Percentiles rank a stretch among this genome's conserved stretches.
Conservation (phyloP, 2,888 invertebrate species). For the Drosophila mulleri region DNA sequence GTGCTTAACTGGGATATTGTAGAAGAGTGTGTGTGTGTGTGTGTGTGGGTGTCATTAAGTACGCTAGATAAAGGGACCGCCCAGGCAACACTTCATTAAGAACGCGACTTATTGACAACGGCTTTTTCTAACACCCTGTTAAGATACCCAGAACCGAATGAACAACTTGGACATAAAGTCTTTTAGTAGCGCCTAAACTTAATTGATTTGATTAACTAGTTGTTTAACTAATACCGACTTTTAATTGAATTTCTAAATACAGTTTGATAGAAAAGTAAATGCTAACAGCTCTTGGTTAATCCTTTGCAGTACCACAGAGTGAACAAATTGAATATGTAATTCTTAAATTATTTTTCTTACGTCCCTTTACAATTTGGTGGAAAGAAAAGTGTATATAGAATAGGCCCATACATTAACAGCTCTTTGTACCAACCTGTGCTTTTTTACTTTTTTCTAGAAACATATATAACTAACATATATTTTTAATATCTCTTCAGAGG, state of each 20-base stretch:
- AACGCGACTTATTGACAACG: slow-evolving; percentile 59
- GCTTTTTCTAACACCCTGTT: slow-evolving; percentile 44
- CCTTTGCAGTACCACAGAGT: no score
- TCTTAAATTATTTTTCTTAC: no score
- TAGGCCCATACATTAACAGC: no score
- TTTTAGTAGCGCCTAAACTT: not conserved
- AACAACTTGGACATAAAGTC: slow-evolving; percentile 1
- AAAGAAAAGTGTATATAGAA: no score
- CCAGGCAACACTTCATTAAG: slow-evolving; percentile 63
- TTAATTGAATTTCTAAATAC: not conserved
- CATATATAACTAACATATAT: no score
- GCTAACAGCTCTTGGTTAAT: not conserved
- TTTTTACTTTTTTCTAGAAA: not conserved
- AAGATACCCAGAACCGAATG: not conserved
- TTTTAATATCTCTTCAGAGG: slow-evolving; percentile 9
- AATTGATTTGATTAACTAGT: not conserved
- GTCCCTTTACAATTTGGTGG: no score
- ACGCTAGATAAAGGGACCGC: slow-evolving; percentile 67
- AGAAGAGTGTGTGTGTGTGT: slow-evolving; percentile 16
- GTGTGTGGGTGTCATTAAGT: slow-evolving; percentile 77
- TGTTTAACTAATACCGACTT: not conserved
- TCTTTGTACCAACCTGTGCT: not conserved
- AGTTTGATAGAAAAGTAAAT: not conserved
- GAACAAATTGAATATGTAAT: no score
- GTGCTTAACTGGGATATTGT: slow-evolving; percentile 59